Evolutionary conservation across 1,140 invertebrate genomes (phyloP).

Genomic region (Trinorchestia longiramus): DNA sequence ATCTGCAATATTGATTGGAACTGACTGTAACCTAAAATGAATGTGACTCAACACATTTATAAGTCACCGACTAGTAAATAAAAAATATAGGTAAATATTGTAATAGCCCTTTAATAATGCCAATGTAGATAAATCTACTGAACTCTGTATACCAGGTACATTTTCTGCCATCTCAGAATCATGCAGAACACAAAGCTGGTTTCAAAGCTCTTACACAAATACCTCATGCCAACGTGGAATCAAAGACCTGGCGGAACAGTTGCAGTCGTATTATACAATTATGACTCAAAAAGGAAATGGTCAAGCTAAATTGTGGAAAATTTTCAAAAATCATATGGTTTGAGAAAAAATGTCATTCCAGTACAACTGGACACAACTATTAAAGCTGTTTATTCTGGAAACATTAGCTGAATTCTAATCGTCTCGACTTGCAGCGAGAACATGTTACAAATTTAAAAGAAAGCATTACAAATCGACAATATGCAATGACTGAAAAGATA

Average conservation of each 20-base stretch:
- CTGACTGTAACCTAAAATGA: not conserved
- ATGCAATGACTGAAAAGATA: too few species aligned
- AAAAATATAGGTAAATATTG: not conserved
- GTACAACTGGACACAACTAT: too few species aligned
- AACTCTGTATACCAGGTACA: not conserved
- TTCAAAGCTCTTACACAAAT: not conserved
- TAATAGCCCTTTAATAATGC: not conserved
- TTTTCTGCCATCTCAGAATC: not conserved
- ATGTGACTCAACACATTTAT: not conserved
- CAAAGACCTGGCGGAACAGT: not conserved
- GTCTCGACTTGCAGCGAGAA: too few species aligned
- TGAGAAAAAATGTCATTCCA: too few species aligned
- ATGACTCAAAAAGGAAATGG: too few species aligned
- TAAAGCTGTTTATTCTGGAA: too few species aligned
- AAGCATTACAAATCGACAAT: too few species aligned
- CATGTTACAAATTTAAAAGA: too few species aligned
- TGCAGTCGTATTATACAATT: too few species aligned
- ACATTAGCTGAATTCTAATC: too few species aligned
- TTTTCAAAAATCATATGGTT: too few species aligned
- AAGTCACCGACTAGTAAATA: not conserved
- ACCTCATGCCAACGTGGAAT: not conserved
- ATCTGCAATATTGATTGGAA: not conserved
- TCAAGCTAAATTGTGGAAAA: too few species aligned
- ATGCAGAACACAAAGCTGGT: not conserved
- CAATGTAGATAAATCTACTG: not conserved